Percentiles rank a stretch among this genome's conserved stretches.
Conservation (phyloP, 2,888 invertebrate genomes). For the Campopleginae sp. region DNA sequence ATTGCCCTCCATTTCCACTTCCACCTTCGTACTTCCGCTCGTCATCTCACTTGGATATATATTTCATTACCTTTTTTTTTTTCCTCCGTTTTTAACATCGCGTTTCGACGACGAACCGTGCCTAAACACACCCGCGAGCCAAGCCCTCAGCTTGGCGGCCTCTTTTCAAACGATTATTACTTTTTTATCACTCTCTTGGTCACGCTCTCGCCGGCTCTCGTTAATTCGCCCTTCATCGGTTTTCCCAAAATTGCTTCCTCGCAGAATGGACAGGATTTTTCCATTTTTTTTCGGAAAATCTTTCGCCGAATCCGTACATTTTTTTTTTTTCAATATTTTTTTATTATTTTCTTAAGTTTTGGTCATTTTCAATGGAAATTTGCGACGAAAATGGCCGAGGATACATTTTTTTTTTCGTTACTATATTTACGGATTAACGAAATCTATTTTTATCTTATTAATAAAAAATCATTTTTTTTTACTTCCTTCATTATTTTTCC, state of each 20-base stretch:
- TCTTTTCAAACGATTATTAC: conserved; percentile 12
- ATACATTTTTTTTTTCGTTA: conserved; percentile 4
- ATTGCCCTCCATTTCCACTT: conserved; percentile 83
- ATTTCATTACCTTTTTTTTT: neutral
- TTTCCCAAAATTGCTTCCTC: neutral
- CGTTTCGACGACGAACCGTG: conserved; percentile 52
- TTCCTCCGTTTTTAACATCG: neutral
- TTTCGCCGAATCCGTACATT: too few relatives aligned
- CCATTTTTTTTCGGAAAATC: neutral
- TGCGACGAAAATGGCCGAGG: neutral
- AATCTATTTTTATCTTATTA: conserved; percentile 16
- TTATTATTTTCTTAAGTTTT: neutral
- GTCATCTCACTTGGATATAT: conserved; percentile 51
- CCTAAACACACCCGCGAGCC: conserved; percentile 66
- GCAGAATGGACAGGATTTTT: neutral
- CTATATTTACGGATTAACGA: conserved; percentile 15
- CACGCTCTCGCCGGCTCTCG: conserved; percentile 24
- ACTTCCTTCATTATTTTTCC: neutral
- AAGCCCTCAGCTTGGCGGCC: conserved; percentile 30
- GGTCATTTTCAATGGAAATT: neutral
- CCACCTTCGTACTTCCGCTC: conserved; percentile 80
- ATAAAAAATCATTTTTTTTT: neutral
- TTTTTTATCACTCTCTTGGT: conserved; percentile 44
- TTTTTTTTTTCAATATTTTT: too few relatives aligned
- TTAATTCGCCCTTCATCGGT: conserved; percentile 15